These are phyloP conservation scores for Aelia acuminata DNA, from an alignment of 2,888 invertebrate genomes.

Conservation along the genomic window DNA sequence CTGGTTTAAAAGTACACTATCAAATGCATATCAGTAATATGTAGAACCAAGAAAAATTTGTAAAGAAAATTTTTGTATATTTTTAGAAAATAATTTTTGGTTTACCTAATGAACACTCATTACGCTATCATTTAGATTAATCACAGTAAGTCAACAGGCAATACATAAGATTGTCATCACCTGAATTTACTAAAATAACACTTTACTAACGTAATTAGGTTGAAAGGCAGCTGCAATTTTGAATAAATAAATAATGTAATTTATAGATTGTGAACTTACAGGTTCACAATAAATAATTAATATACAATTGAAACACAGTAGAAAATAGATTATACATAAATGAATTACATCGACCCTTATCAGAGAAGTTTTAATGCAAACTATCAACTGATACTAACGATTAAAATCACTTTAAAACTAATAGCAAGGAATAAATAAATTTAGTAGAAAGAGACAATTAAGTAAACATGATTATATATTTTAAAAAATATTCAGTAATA, in stretches of 20 bases:
- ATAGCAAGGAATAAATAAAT: neutral
- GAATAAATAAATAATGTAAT: neutral
- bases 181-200: neutral
- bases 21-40: no score
- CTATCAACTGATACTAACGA: neutral
- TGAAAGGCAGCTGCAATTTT: neutral
- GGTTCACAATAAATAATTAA: neutral
- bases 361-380: neutral
- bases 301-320: neutral
- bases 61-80: no score
- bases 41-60: no score
- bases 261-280: neutral
- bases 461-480: no score
- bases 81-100: neutral
- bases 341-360: neutral
- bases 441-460: neutral
- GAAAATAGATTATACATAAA: neutral
- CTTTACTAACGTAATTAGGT: neutral
- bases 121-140: neutral
- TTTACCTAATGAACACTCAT: no score
- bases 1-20: no score
- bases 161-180: neutral
- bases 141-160: neutral
- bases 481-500: no score
- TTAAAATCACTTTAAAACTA: neutral